Evolutionary conservation across 2,888 invertebrate species (phyloP).

Genomic region (Eupithecia centaureata): DNA sequence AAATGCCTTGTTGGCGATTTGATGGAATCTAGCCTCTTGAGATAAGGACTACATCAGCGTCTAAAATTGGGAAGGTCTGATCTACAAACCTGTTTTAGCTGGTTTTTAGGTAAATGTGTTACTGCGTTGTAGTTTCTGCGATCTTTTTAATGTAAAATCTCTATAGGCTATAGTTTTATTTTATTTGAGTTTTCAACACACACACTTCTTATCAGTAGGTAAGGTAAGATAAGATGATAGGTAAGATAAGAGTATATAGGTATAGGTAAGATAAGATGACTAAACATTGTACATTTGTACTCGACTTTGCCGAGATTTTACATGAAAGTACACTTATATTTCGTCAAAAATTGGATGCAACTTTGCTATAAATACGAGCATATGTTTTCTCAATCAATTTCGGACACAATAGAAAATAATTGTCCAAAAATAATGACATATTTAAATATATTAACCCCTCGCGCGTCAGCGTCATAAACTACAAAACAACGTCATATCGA

Average conservation of each 20-base stretch:
- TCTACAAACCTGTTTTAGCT: background rate
- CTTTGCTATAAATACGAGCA: background rate
- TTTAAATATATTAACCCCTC: slow-evolving; percentile 28
- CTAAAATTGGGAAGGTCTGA: slow-evolving; percentile 16
- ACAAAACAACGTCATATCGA: slow-evolving; percentile 68
- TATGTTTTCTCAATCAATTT: slow-evolving; percentile 4
- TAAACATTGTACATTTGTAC: too few species aligned
- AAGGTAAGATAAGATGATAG: too few species aligned
- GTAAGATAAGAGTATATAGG: too few species aligned
- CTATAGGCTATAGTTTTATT: too few species aligned
- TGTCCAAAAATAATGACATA: slow-evolving; percentile 13
- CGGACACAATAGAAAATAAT: slow-evolving; percentile 8
- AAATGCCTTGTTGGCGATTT: slow-evolving; percentile 70
- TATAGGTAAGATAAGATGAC: too few species aligned
- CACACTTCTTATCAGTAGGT: too few species aligned
- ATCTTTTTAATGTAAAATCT: too few species aligned
- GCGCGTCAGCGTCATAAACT: slow-evolving; percentile 51
- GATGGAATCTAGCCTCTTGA: slow-evolving; percentile 65
- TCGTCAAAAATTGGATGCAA: background rate
- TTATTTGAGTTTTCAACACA: too few species aligned
- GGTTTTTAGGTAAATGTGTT: background rate
- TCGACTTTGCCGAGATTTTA: background rate
- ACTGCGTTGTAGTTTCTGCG: too few species aligned
- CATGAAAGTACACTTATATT: background rate
- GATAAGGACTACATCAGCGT: slow-evolving; percentile 52